Evolutionary conservation across 2,888 invertebrate genomes (phyloP), one percentile per base, ranked within the genome.

Genomic region (Drosophila multiciliata): DNA sequence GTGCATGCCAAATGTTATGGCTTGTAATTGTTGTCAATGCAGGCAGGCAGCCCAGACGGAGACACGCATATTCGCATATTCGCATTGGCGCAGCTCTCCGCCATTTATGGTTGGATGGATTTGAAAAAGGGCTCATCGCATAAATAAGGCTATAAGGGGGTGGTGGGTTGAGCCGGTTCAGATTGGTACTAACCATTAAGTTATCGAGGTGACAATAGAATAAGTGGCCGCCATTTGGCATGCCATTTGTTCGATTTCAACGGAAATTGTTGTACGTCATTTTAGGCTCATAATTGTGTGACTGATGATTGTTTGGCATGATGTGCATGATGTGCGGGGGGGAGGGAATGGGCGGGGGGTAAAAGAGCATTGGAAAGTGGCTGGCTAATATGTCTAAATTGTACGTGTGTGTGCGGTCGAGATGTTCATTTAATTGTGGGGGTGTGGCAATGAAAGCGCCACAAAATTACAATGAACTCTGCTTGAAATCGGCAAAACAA

Each of bases 11-110:
- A 83, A 83, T 82, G 79, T 73, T 80, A 77, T 77, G 70, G 74
- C 83, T 60, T 68, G 74, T 80, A 81, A 80, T 83, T 81, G 81
- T 79, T 83, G 82, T 79, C 83, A 81, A 81, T 79, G 74, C 66
- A 67, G 70, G 42, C 62, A 42, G 5, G 2, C 45, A 45, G 23
- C 7, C 45, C 38, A 23, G 23, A 23, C 23, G 63, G 81, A 66
- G 71, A 81, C 69, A 76, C 73, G 73, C 73, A 71, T 38, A 38
- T 65, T 65, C 73, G 73, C 73, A 71, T 38, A 38, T 65, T 65
- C 49, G 73, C 75, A 83, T 83, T 83, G 78, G 57, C 57, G 73
- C 67, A 73, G 45, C 23, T 15, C 65, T 60, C 45, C 59, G 69
- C 75, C 72, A 78, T 82, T 82, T 82, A 78, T 82, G 78, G 75